Conservation (phyloP, 2,113 vertebrate species). For the Ammodytes dubius region DNA sequence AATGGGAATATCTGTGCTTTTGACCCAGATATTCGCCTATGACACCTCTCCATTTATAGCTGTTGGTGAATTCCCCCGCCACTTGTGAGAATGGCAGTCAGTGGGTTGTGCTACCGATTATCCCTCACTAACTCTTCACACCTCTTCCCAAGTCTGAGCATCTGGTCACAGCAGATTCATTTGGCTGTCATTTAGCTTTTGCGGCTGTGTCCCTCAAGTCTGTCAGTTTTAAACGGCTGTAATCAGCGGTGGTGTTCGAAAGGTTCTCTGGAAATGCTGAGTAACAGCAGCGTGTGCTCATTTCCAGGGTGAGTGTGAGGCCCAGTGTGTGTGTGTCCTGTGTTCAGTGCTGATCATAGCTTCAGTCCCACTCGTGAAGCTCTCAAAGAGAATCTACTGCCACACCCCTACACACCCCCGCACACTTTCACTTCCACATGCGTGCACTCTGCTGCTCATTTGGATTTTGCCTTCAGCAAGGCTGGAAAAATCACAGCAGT, state of each 20-base stretch:
- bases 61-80: constrained; percentile 34
- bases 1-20: not conserved
- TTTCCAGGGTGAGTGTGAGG: constrained; percentile 31
- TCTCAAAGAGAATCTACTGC: constrained; percentile 47
- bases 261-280: constrained; percentile 73
- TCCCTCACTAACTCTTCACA: constrained; percentile 13
- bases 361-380: constrained; percentile 41
- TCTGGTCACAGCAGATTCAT: not conserved
- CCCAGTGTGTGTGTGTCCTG: constrained; percentile 49
- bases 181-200: constrained; percentile 14
- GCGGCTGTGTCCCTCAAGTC: not conserved
- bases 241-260: constrained; percentile 9
- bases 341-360: constrained; percentile 66
- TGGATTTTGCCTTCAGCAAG: constrained; percentile 4
- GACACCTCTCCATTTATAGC: constrained; percentile 49
- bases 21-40: not conserved
- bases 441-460: constrained; percentile 13
- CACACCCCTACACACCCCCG: constrained; percentile 70
- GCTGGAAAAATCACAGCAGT: constrained; percentile 13
- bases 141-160: not conserved
- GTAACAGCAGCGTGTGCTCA: constrained; percentile 63
- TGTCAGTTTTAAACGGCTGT: constrained; percentile 22
- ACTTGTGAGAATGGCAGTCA: constrained; percentile 48
- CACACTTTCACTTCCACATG: constrained; percentile 53
- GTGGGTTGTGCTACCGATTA: constrained; percentile 43